Evolutionary conservation across 2,113 vertebrate species (phyloP).

Genomic region (Todiramphus chloris): DNA sequence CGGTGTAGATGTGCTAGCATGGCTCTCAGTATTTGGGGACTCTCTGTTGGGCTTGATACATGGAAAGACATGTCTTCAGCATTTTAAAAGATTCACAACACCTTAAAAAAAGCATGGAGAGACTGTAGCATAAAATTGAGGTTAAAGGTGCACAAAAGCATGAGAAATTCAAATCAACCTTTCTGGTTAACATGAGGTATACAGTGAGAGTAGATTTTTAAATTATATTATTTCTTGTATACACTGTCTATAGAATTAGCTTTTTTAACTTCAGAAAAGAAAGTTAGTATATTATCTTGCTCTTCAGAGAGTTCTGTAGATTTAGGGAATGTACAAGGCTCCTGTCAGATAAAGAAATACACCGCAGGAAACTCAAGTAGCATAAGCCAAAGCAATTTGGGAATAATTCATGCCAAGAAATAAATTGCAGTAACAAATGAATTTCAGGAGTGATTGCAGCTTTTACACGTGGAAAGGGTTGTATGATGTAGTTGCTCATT

Average conservation of each 20-base stretch:
- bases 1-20: fast-evolving
- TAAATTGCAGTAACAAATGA: constrained; percentile 35
- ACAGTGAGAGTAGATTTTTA: neutral
- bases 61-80: neutral
- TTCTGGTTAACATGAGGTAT: neutral
- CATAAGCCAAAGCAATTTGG: neutral
- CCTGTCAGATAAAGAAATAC: constrained; percentile 28
- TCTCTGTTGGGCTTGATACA: neutral
- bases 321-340: neutral
- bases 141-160: neutral
- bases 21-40: neutral
- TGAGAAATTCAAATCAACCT: neutral
- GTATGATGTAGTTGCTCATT: neutral
- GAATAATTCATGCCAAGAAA: constrained; percentile 48
- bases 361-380: neutral
- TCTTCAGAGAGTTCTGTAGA: neutral
- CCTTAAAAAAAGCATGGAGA: neutral
- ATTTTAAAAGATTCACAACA: neutral
- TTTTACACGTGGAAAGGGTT: neutral
- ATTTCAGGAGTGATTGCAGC: constrained; percentile 4
- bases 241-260: neutral
- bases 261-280: neutral
- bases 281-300: neutral
- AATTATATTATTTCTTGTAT: neutral
- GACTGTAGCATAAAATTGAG: neutral